Evolutionary conservation across 2,888 invertebrate species (phyloP), one percentile per base, ranked within the genome.

Genomic region (Tenthredo distinguenda): DNA sequence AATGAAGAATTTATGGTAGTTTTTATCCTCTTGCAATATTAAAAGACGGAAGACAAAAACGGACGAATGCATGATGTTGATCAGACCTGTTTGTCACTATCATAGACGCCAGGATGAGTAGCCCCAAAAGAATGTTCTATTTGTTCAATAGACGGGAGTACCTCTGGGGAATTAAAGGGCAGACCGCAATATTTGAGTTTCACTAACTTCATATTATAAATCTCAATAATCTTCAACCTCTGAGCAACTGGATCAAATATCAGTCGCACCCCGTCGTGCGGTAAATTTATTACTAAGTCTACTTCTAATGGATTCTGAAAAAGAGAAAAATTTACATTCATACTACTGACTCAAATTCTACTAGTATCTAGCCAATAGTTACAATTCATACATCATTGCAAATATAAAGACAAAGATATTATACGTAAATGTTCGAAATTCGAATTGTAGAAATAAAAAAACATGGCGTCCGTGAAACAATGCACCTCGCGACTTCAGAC

Each of bases 41-140:
- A 3, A 12, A 12, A 12, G 12, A 43, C 12, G 47, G 37, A 37
- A 37, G 37, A 37, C 5, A 5, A 47, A 15, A 15, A 47, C 47
- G 12, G 15, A 47, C 3, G 47, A 47, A 47, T 47, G 12, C 12
- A 18, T 26, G 37, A 26, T 43, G 12, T 68, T 12, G 43, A 31
- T 71, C 37, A 31, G 65, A 93, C 95, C 94, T 99, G 98, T 90
- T 98, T 97, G 93, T 98, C 98, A 86, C 98, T 97, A 95, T 99
- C 99, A 94, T 99, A 99, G 79, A 99, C 98, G 90, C 99, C 99
- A 43, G 99, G 99, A 94, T 99, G 99, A 50, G 99, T 99, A 86
- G 99, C 99, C 88, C 99, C 99, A 95, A 99, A 99, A 84, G 98
- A 99, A 94, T 99, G 98, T 94, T 99, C 99, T 89, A 99, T 99